phyloP scores from a whole-genome alignment of 2,113 vertebrate genomes.

The Boulengerochromis microlepis region DNA sequence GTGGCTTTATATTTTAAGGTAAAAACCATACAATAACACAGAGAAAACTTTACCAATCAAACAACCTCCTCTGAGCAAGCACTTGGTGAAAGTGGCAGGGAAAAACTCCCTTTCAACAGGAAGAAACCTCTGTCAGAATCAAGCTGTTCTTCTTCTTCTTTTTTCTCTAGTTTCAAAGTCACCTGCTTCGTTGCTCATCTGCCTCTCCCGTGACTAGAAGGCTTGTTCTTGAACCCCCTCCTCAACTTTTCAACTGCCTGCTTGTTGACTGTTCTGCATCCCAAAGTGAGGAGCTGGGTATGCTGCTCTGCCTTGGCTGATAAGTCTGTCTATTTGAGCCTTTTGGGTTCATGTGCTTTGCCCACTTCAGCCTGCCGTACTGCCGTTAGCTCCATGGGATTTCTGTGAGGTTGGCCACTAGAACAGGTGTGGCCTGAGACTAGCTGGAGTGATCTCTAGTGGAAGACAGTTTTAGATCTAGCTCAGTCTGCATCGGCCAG shows the following conservation, averaged over 20 bases:
- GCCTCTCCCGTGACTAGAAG: not conserved
- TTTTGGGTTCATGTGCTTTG: not conserved
- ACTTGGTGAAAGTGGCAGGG: not conserved
- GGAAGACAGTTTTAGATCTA: not conserved
- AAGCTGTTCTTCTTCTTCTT: not conserved
- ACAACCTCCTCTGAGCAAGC: not conserved
- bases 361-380: not conserved
- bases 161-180: not conserved
- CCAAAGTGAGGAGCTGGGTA: not conserved
- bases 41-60: not conserved
- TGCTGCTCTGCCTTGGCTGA: not conserved
- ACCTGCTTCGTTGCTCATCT: not conserved
- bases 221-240: not conserved
- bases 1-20: not conserved
- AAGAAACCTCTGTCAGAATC: not conserved
- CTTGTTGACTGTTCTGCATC: not conserved
- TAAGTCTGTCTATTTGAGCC: not conserved
- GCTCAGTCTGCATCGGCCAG: not conserved
- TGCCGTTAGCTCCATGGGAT: not conserved
- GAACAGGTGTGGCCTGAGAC: not conserved
- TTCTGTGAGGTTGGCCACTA: not conserved
- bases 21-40: not conserved
- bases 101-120: not conserved
- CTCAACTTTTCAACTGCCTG: not conserved
- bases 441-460: not conserved